Evolutionary conservation across 2,888 invertebrate species (phyloP).

Genomic region (Calephelis perditalis): DNA sequence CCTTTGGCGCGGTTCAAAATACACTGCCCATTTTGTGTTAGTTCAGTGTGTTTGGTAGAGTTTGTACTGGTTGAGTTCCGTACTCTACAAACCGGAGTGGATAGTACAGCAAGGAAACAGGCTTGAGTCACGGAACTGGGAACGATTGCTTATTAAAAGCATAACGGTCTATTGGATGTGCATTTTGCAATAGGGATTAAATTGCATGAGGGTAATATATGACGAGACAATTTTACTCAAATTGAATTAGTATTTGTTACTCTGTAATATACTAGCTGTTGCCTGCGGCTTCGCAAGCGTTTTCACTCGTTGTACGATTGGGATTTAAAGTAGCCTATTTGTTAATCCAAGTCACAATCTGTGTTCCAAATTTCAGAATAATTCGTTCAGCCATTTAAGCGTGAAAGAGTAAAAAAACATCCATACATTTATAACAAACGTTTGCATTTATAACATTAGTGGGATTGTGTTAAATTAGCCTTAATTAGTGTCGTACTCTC

Average conservation of each 20-base stretch:
- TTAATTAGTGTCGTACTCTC: no score
- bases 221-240: neutral
- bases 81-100: slow-evolving; percentile 40
- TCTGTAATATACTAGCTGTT: neutral
- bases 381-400: no score
- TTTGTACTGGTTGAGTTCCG: slow-evolving; percentile 21
- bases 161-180: slow-evolving; percentile 55
- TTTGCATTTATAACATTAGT: no score
- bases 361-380: no score
- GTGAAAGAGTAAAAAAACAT: no score
- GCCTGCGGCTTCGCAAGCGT: no score
- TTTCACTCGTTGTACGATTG: no score
- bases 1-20: slow-evolving; percentile 47
- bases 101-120: slow-evolving; percentile 43
- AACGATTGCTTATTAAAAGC: slow-evolving; percentile 52
- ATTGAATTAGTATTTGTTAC: no score
- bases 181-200: slow-evolving; percentile 43
- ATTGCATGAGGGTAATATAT: slow-evolving; percentile 22
- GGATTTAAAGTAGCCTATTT: no score
- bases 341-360: no score
- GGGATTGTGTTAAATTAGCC: no score
- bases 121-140: slow-evolving; percentile 62
- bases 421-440: no score
- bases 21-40: slow-evolving; percentile 40
- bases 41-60: slow-evolving; percentile 9